phyloP scores from a whole-genome alignment of 2,113 vertebrate species.

The Macquaria australasica region DNA sequence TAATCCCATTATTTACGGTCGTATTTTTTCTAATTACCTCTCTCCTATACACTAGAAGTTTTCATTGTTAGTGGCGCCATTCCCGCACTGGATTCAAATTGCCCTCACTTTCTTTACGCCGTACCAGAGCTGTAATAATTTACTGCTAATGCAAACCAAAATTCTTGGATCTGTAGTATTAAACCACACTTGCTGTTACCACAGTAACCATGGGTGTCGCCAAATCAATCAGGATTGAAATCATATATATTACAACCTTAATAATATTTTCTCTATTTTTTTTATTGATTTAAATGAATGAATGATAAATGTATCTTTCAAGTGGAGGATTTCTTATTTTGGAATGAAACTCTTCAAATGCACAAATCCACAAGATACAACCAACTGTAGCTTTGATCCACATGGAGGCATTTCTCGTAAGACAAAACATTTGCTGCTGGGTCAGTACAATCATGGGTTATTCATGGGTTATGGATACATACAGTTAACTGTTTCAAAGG shows the following conservation, averaged over 20 bases:
- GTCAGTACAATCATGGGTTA: constrained; percentile 16
- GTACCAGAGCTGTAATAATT: neutral
- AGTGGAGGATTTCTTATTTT: constrained; percentile 22
- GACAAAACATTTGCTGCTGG: constrained; percentile 13
- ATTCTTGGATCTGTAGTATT: neutral
- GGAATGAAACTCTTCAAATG: constrained; percentile 47
- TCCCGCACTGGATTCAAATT: neutral
- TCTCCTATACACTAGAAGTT: neutral
- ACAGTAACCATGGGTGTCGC: neutral
- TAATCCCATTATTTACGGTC: neutral
- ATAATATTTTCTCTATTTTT: neutral
- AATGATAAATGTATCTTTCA: neutral
- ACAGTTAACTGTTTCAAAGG: constrained; percentile 5
- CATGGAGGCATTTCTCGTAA: neutral
- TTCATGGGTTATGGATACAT: constrained; percentile 16
- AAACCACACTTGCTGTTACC: neutral
- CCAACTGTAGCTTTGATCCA: neutral
- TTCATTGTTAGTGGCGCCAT: neutral
- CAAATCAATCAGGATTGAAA: neutral
- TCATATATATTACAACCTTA: neutral
- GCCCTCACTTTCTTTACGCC: neutral
- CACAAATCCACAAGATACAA: neutral
- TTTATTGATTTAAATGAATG: neutral
- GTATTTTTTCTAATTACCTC: neutral
- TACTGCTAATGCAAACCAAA: neutral